phyloP scores from a whole-genome alignment of 2,797 vertebrate genomes.

The Galagoides demidoff region DNA sequence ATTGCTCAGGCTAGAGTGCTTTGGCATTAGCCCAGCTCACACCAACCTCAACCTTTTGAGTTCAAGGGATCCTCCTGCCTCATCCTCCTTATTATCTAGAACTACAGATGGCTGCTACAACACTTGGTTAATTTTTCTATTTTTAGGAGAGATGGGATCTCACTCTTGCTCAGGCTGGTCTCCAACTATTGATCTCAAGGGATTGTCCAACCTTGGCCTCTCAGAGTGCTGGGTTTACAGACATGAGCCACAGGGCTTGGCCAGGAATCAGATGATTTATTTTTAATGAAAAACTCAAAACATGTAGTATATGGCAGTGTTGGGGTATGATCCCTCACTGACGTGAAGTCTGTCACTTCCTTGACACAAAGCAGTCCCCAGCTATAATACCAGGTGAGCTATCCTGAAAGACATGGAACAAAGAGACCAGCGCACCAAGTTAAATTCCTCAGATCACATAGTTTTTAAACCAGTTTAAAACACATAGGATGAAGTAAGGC shows the following conservation, averaged over 20 bases:
- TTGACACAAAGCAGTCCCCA: not conserved
- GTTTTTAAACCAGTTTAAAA: not conserved
- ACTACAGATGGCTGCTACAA: no score
- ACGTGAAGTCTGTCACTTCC: not conserved
- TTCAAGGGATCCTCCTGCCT: no score
- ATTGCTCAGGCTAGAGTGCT: no score
- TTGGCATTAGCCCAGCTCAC: not conserved
- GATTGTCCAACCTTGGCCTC: no score
- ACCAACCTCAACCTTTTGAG: no score
- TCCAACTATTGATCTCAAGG: no score
- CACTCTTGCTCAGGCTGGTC: no score
- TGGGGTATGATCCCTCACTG: not conserved
- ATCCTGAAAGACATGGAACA: not conserved
- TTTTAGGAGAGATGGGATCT: no score
- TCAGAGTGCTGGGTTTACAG: no score
- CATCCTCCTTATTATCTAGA: no score
- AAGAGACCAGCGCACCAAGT: not conserved
- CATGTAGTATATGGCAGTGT: not conserved
- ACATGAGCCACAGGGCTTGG: no score
- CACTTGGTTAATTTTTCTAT: no score
- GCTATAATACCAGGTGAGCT: not conserved
- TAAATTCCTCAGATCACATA: not conserved
- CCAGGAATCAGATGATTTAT: not conserved
- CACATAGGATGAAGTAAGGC: not conserved
- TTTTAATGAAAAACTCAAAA: slow-evolving; percentile 30